These are phyloP conservation scores for Rhagonycha fulva DNA, from an alignment of 2,888 invertebrate species.

Conservation along the genomic window DNA sequence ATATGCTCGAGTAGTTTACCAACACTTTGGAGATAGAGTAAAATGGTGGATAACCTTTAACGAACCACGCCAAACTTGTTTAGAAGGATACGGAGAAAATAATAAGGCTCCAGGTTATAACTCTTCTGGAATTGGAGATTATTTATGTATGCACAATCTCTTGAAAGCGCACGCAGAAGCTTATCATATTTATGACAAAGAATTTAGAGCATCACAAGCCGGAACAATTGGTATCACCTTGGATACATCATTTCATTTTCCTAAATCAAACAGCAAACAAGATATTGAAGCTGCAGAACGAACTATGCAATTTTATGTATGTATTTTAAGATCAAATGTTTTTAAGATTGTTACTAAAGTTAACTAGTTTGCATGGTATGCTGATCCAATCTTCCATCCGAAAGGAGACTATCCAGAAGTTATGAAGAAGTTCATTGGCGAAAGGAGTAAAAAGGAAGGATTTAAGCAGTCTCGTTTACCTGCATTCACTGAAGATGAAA, in stretches of 20 bases:
- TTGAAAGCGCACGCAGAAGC: constrained; percentile 68
- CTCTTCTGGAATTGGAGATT: constrained; percentile 60
- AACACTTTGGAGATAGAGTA: constrained; percentile 42
- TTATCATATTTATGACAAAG: constrained; percentile 64
- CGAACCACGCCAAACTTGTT: constrained; percentile 52
- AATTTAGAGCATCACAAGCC: constrained; percentile 56
- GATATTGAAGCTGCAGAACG: constrained; percentile 58
- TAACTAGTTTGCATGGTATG: constrained; percentile 33
- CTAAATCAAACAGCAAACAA: constrained; percentile 53
- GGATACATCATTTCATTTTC: constrained; percentile 59
- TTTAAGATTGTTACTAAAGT: background rate
- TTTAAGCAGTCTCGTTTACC: constrained; percentile 65
- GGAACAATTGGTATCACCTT: constrained; percentile 62
- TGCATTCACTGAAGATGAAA: constrained; percentile 62
- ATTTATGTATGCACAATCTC: constrained; percentile 66
- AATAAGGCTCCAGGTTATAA: constrained; percentile 47
- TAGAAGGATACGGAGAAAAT: constrained; percentile 42
- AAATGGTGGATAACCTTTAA: constrained; percentile 60
- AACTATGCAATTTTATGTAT: constrained; percentile 59
- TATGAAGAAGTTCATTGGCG: constrained; percentile 63
- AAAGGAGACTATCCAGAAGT: constrained; percentile 67
- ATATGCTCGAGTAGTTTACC: constrained; percentile 57
- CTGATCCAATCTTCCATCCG: constrained; percentile 66
- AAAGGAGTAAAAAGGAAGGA: constrained; percentile 62
- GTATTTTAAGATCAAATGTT: constrained; percentile 33